Evolutionary conservation across 2,113 vertebrate genomes (phyloP).

Genomic region (Myotis yumanensis): DNA sequence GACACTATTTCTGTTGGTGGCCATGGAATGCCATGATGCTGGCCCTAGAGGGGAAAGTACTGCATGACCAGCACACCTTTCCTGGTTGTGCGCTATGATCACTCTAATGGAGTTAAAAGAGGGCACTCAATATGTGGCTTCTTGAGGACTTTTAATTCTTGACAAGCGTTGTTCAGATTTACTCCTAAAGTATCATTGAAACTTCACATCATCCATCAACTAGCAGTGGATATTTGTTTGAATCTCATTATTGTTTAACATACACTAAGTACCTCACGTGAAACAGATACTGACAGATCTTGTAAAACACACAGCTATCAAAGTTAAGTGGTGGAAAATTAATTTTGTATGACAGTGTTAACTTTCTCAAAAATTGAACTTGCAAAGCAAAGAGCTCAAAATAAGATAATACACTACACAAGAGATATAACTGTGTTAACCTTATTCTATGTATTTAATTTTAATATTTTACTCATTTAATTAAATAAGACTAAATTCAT

Average conservation of each 20-base stretch:
- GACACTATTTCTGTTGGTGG: background rate
- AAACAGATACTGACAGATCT: background rate
- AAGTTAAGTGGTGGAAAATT: background rate
- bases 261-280: background rate
- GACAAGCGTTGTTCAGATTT: background rate
- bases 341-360: slow-evolving; percentile 1
- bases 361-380: background rate
- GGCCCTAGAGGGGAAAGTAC: background rate
- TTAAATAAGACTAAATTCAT: background rate
- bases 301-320: background rate
- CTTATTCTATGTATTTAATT: background rate
- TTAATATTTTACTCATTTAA: background rate
- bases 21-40: background rate
- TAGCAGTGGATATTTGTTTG: background rate
- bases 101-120: background rate
- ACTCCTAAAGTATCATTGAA: background rate
- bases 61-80: background rate
- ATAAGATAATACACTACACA: background rate
- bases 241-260: background rate
- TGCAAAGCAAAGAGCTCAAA: background rate
- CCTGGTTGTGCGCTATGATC: accelerated
- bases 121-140: background rate
- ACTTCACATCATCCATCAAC: background rate
- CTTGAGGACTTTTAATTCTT: background rate
- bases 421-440: background rate